Conservation (phyloP, 2,797 vertebrate genomes). For the Alcedo quadribrachys region DNA sequence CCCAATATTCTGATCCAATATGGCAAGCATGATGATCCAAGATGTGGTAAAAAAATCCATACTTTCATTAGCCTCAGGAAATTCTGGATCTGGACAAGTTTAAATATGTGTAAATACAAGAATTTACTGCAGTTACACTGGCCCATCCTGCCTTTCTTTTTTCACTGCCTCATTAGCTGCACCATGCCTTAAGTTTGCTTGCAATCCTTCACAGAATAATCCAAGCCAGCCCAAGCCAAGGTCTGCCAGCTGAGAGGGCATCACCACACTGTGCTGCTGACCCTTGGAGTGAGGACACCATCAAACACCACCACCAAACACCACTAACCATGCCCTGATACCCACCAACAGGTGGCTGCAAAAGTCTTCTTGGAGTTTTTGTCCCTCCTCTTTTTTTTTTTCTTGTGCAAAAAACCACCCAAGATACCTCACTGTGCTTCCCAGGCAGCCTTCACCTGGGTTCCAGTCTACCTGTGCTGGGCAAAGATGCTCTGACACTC, state of each 20-base stretch:
- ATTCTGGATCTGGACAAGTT: not conserved
- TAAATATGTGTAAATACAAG: constrained; percentile 7
- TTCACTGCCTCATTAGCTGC: not conserved
- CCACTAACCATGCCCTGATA: not conserved
- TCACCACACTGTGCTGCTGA: not conserved
- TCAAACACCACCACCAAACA: not conserved
- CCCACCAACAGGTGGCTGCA: not conserved
- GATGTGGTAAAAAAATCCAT: constrained; percentile 1
- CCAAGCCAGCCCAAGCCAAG: not conserved
- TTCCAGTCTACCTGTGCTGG: not conserved
- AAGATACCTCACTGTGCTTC: not conserved
- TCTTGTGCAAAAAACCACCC: not conserved
- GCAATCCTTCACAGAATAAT: not conserved
- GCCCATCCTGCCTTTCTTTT: not conserved
- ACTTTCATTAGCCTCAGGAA: not conserved
- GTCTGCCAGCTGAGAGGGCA: not conserved
- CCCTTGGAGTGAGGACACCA: not conserved
- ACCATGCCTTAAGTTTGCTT: not conserved
- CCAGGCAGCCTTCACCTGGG: not conserved
- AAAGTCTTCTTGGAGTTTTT: not conserved
- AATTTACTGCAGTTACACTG: constrained; percentile 15
- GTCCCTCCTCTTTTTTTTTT: not conserved
- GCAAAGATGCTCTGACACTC: not conserved
- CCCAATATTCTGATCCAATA: constrained; percentile 16
- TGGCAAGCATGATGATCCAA: not conserved